phyloP scores from a whole-genome alignment of 2,797 vertebrate species.

The Myiotriccus ornatus region DNA sequence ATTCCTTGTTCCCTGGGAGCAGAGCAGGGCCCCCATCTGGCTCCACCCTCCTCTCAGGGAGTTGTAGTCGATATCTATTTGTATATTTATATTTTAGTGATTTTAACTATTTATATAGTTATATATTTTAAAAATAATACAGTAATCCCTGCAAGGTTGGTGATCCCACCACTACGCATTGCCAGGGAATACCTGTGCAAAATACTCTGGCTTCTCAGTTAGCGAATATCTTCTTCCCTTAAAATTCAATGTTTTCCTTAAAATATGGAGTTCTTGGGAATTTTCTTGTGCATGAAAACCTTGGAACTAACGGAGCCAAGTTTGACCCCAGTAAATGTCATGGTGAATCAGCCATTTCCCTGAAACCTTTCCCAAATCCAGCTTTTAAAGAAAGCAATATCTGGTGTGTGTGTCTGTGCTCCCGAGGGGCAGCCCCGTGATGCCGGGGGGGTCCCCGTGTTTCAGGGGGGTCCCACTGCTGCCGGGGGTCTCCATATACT shows the following conservation, averaged over 20 bases:
- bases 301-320: accelerated
- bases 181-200: accelerated
- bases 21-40: accelerated
- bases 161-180: background rate
- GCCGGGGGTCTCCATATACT: background rate
- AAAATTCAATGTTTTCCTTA: background rate
- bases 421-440: background rate
- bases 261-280: background rate
- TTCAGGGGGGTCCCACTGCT: background rate
- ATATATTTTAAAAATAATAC: background rate
- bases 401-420: accelerated
- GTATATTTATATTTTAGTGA: background rate
- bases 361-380: background rate
- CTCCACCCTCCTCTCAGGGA: no score
- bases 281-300: background rate
- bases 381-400: accelerated
- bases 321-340: accelerated
- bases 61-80: accelerated
- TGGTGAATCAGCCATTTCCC: accelerated
- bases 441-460: background rate
- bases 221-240: background rate
- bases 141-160: background rate
- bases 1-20: background rate
- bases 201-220: accelerated
- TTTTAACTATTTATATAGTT: background rate